Conservation (phyloP, 2,888 invertebrate species). For the Cabera pusaria region DNA sequence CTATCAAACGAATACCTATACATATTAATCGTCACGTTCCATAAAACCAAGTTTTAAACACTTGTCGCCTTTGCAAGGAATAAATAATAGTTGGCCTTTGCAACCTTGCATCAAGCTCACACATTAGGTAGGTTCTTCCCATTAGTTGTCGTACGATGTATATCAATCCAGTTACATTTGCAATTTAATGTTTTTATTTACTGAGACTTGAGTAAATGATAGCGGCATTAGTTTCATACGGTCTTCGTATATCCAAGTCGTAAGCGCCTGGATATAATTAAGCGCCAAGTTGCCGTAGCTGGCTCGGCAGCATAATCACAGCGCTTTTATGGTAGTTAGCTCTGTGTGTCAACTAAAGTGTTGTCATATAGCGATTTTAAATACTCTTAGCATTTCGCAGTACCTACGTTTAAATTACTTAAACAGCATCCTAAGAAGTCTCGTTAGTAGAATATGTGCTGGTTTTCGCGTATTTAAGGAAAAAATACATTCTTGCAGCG, state of each 20-base stretch:
- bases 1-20: too few relatives aligned
- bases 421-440: constrained; percentile 3
- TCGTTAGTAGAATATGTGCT: constrained; percentile 6
- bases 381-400: constrained; percentile 59
- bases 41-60: too few relatives aligned
- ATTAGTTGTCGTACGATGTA: constrained; percentile 9
- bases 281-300: constrained; percentile 66
- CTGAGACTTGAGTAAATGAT: constrained; percentile 19
- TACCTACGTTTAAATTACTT: constrained; percentile 35
- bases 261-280: constrained; percentile 72
- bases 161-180: constrained; percentile 24
- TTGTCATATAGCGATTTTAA: constrained; percentile 73
- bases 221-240: constrained; percentile 32
- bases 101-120: constrained; percentile 10
- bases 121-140: not conserved
- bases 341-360: constrained; percentile 73
- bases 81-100: too few relatives aligned
- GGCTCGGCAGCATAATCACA: constrained; percentile 69
- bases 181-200: constrained; percentile 35
- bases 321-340: constrained; percentile 66
- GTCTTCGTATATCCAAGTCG: constrained; percentile 63
- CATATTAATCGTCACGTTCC: too few relatives aligned
- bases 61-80: too few relatives aligned
- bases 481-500: constrained; percentile 27
- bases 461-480: constrained; percentile 10